phyloP scores from a whole-genome alignment of 1,140 invertebrate species.

The Oncopodura yosiiana region DNA sequence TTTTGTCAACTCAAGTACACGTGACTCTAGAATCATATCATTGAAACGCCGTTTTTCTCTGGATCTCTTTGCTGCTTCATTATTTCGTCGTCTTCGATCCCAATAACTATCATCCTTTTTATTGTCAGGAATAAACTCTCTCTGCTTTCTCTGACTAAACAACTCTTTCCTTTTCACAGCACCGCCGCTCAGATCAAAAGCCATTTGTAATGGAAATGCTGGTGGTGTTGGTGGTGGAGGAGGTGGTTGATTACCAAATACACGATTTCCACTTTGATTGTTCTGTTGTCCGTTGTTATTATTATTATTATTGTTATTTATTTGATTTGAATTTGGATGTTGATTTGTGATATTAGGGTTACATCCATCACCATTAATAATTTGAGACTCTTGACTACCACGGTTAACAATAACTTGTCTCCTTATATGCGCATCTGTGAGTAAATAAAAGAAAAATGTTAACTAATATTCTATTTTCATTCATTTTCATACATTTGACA shows the following conservation, averaged over 20 bases:
- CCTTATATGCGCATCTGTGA: constrained; percentile 32
- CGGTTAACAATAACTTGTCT: constrained; percentile 33
- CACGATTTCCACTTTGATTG: neutral
- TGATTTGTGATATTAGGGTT: constrained; percentile 2
- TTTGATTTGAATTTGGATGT: constrained; percentile 17
- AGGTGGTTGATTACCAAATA: constrained; percentile 2
- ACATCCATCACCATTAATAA: constrained; percentile 21
- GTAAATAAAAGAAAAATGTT: constrained; percentile 13
- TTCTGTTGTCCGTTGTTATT: constrained; percentile 3
- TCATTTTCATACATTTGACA: no score
- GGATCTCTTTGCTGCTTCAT: constrained; percentile 88
- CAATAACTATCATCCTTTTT: constrained; percentile 97
- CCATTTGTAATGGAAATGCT: constrained; percentile 22
- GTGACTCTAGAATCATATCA: constrained; percentile 89
- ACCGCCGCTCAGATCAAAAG: constrained; percentile 31
- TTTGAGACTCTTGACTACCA: constrained; percentile 26
- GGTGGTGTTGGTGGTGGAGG: constrained; percentile 3
- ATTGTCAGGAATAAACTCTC: constrained; percentile 92
- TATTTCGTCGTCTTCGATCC: constrained; percentile 87
- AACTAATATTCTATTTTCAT: no score
- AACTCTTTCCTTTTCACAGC: constrained; percentile 56
- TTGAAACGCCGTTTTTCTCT: constrained; percentile 90
- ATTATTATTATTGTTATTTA: constrained; percentile 19
- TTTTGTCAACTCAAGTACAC: constrained; percentile 85
- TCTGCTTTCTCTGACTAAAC: constrained; percentile 76